Base-by-base conservation (phyloP, 2,888 invertebrate species). In the Chorisops tibialis region DNA sequence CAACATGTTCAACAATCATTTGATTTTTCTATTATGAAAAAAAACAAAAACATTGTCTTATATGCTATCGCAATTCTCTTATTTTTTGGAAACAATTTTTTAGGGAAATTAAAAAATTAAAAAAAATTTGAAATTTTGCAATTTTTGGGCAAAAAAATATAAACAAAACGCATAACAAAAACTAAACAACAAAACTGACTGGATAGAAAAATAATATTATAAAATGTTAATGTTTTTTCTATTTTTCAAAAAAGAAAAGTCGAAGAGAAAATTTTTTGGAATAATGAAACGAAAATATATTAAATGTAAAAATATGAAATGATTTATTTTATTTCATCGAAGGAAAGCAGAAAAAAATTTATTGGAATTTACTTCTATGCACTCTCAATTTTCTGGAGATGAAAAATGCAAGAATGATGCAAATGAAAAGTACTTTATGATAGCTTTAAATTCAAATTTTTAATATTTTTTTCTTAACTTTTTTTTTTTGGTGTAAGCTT, bases 371-470 rank as follows among this genome's bases (percentile, higher is more conserved):
- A 54, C 39, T 43, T 56, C 56, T 56, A 43, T 56, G 56, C 56
- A 56, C 56, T 45, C 43, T 56, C 43, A 39, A n/a, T 41, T 50
- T 56, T 56, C 43, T 45, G 24, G 43, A 18, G 24, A 24, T 30
- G 30, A 24, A 56, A 56, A 56, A 56, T 56, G 43, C 43, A 56
- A 43, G 45, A 43, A 56, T 30, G 56, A 43, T 56, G 56, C 56
- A 56, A 45, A 43, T 56, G 56, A 43, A 56, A 45, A 56, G 56
- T 18, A 43, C 43, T 56, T 30, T 30, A 30, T 30, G 9, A 30
- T 56, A 56, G 56, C 43, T 56, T 43, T 56, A 45, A 54, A 52
- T 18, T 35, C 21, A 41, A 39, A 39, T 41, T 22, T 39, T 21
- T 11, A 14, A 39, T 41, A 54, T 54, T n/a, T n/a, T n/a, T n/a